Evolutionary conservation across 2,113 vertebrate genomes (phyloP), one percentile per base, ranked within the genome.

Genomic region (Phalacrocorax pelagicus): DNA sequence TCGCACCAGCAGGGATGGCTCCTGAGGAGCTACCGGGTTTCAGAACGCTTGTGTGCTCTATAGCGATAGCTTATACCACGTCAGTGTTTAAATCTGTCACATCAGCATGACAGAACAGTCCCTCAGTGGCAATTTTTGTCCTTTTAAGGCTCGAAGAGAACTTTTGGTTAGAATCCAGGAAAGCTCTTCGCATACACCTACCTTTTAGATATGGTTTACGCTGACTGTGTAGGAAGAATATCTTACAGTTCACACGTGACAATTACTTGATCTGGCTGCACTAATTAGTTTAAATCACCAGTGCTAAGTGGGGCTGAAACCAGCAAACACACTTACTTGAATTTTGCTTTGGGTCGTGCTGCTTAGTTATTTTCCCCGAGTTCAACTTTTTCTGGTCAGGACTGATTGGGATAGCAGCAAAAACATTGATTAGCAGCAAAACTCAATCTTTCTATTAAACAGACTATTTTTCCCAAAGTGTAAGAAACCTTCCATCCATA

Each of bases 161-260:
- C 21, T 46, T 73, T 12, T 40, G 20, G 42, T 63, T 63, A 32
- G 46, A 40, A 84, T 63, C 69, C 65, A 94, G 78, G 51, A 78
- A 51, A 81, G 59, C 42, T 94, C 52, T 29, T 62, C 2, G 3
- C 72, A 34, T 3, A 5, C 65, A n/a, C 65, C 19, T 19, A 15
- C 54, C 29, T 1, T 42, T 51, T 6, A 44, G 44, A 32, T 20
- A 6, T 1, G 14, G 10, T n/a, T 87, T 85, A 36, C 0, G 0
- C 7, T 77, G 62, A 10, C 40, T 81, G 57, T 9, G 44, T 63
- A 22, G 85, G 88, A 62, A 67, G 29, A 67, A 15, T 2, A 2
- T 61, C 67, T 62, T 47, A 47, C 21, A 81, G 40, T 70, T 80
- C 75, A 26, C 16, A 5, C 11, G n/a, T 47, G 81, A 63, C 47